phyloP scores from a whole-genome alignment of 1,140 invertebrate species.

The Caenorhabditis brenneri region DNA sequence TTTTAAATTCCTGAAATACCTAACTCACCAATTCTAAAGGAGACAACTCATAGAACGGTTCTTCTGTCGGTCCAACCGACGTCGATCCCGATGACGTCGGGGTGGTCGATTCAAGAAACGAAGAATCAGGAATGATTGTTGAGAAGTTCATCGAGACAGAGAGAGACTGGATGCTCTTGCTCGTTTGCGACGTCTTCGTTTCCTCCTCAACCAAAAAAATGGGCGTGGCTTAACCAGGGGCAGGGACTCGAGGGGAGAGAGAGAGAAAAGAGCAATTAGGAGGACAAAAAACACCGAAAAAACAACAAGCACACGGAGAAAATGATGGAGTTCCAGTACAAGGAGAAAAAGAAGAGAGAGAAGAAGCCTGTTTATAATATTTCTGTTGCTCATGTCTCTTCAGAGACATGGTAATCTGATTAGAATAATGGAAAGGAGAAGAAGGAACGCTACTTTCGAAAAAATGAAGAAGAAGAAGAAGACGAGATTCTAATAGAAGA shows the following conservation, averaged over 20 bases:
- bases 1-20: neutral
- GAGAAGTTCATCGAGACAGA: neutral
- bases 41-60: slow-evolving; percentile 1
- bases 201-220: slow-evolving; percentile 22
- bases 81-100: neutral
- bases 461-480: neutral
- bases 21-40: neutral
- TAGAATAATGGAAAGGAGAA: slow-evolving; percentile 1
- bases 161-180: neutral
- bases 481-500: neutral
- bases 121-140: neutral
- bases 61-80: neutral
- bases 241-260: neutral
- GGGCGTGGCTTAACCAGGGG: slow-evolving; percentile 15
- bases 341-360: neutral
- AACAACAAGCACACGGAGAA: neutral
- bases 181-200: neutral
- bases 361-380: slow-evolving; percentile 31
- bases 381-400: neutral
- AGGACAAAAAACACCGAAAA: slow-evolving; percentile 26
- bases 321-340: too few species aligned
- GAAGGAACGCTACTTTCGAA: neutral
- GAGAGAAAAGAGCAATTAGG: slow-evolving; percentile 21
- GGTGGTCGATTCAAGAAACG: neutral
- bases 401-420: slow-evolving; percentile 23